Percentiles rank a stretch among this genome's conserved stretches.
phyloP scores from a whole-genome alignment of 1,140 invertebrate genomes.

The Hesperophylax magnus region DNA sequence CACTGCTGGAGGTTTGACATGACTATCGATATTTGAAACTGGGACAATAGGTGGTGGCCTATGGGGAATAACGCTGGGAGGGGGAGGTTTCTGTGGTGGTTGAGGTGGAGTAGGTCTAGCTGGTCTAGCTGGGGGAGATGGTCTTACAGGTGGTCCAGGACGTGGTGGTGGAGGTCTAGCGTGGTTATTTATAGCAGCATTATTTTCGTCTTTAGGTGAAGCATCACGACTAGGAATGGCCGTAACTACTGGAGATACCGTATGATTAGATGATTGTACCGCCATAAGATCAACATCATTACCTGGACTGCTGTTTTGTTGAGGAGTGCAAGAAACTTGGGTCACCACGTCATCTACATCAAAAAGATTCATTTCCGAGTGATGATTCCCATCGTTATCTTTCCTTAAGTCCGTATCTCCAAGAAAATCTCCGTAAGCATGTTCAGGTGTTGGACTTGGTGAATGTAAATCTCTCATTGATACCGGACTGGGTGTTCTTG shows the following conservation, averaged over 20 bases:
- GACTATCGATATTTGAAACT: slow-evolving; percentile 59
- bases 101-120: slow-evolving; percentile 47
- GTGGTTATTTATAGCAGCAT: slow-evolving; percentile 35
- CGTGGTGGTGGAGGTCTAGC: slow-evolving; percentile 59
- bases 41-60: slow-evolving; percentile 57
- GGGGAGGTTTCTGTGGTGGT: slow-evolving; percentile 52
- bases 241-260: not conserved
- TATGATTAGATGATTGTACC: slow-evolving; percentile 26
- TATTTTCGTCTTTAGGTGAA: slow-evolving; percentile 57
- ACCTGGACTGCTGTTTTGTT: slow-evolving; percentile 49
- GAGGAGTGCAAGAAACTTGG: slow-evolving; percentile 52
- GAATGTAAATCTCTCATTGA: slow-evolving; percentile 84
- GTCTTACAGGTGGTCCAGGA: slow-evolving; percentile 65
- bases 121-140: slow-evolving; percentile 63
- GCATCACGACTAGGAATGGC: slow-evolving; percentile 51
- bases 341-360: slow-evolving; percentile 55
- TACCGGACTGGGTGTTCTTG: slow-evolving; percentile 85
- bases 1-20: slow-evolving; percentile 60
- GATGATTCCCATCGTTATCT: slow-evolving; percentile 17
- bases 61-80: slow-evolving; percentile 56
- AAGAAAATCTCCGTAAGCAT: slow-evolving; percentile 77
- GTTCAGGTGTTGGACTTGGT: slow-evolving; percentile 87
- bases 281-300: slow-evolving; percentile 40
- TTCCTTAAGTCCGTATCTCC: slow-evolving; percentile 65
- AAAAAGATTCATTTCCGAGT: slow-evolving; percentile 52